Evolutionary conservation across 1,140 invertebrate species (phyloP), one percentile per base, ranked within the genome.

Genomic region (Rhagoletis zephyria): DNA sequence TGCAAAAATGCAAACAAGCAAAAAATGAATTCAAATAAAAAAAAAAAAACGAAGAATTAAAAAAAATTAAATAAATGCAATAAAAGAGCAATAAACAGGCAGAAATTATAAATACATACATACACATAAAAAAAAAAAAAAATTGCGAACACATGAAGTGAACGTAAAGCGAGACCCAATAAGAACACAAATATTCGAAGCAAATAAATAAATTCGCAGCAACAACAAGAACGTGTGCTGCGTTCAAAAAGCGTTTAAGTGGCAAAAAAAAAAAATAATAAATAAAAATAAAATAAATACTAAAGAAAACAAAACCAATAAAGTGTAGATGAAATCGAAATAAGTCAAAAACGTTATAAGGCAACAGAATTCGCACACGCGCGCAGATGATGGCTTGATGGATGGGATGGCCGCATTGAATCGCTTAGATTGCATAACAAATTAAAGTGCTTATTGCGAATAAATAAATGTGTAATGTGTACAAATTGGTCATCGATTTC

Each of bases 381-480:
- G 48, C 45, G 12, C 10, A 74, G 42, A 74, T 74, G 67, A 74
- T 74, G 45, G 67, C 42, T 2, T 74, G 67, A 74, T 74, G 42
- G 65, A 67, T 67, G 30, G 30, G 67, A 9, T 40, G 67, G 67
- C 48, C 67, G 45, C 7, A 81, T 81, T 56, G 48, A 81, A 81
- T 48, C 74, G 48, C 19, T 56, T 56, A 81, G 48, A 81, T 81
- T 81, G 74, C 74, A 81, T 81, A 81, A 81, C 74, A 81, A 81
- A 59, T 81, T 81, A 48, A 81, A 81, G 74, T 56, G 48, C 16
- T 81, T 81, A 56, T 81, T 81, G 74, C 51, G 48, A 59, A 81
- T 81, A 81, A 81, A 81, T 81, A 59, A 81, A 81, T 56, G 74
- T 81, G 48, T 51, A 81, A 81, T 56, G 74, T 81, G 14, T 81